Percentiles rank a stretch among this genome's conserved stretches.
phyloP scores from a whole-genome alignment of 2,797 vertebrate genomes.

The Alcedo quadribrachys region DNA sequence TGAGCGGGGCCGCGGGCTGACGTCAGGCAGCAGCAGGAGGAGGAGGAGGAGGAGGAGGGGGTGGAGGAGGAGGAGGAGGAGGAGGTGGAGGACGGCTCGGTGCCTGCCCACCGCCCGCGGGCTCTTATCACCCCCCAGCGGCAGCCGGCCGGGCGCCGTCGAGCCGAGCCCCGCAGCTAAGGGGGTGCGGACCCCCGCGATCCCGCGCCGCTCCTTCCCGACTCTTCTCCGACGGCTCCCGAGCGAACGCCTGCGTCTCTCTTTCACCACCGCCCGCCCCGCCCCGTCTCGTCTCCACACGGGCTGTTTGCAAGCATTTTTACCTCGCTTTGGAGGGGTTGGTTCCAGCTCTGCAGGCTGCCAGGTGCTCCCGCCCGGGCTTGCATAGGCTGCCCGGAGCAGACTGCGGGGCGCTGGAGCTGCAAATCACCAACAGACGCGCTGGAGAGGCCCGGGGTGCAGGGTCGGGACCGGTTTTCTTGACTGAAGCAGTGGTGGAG shows the following conservation, averaged over 20 bases:
- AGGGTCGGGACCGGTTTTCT: neutral
- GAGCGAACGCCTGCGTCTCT: too few species aligned
- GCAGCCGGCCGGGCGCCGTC: neutral
- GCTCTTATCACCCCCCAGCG: neutral
- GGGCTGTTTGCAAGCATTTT: neutral
- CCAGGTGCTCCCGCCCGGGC: neutral
- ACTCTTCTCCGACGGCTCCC: neutral
- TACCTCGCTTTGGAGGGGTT: neutral
- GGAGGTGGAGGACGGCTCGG: neutral
- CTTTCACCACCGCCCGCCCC: neutral
- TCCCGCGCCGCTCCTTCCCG: neutral
- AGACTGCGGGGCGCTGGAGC: slow-evolving; percentile 23
- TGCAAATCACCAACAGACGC: neutral
- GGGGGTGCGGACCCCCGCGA: too few species aligned
- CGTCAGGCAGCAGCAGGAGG: slow-evolving; percentile 9
- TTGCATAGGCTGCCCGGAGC: neutral
- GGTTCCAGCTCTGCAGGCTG: neutral
- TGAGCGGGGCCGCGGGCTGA: slow-evolving; percentile 33
- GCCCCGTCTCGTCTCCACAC: neutral
- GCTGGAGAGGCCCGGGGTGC: neutral
- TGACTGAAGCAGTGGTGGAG: neutral
- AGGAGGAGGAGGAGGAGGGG: neutral
- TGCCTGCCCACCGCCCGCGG: slow-evolving; percentile 24
- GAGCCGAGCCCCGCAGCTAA: neutral
- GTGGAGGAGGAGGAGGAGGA: neutral